Evolutionary conservation across 2,888 invertebrate genomes (phyloP), one percentile per base, ranked within the genome.

Genomic region (Netelia fuscicornis): DNA sequence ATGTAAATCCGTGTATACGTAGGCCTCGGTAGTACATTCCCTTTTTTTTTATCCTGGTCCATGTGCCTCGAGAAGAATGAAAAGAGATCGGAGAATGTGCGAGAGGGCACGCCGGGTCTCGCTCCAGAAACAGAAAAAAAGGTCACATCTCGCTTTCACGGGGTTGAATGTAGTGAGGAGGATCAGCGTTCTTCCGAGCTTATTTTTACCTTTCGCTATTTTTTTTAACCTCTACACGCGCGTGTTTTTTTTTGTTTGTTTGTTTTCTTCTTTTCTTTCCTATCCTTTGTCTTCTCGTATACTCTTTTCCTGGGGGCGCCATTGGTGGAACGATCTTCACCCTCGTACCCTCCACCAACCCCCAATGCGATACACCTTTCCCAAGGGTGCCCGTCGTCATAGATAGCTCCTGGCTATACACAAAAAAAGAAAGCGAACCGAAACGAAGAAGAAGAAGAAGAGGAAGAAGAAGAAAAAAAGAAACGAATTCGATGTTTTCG

Each of bases 401-500:
- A 79, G 77, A 85, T 83, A 79, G 85, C 85, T 85, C 65, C 60
- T 54, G 85, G 83, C 81, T 52, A 83, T 86, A 76, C 62, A 64
- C 37, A 6, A 37, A 37, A 37, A 37, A 37, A 37, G 6, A 37
- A 37, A 6, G 37, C 37, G 37, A 37, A 37, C 5, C 25, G 54
- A 76, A 54, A n/a, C n/a, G 60, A 60, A 74, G 44, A 60, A 44
- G 42, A 58, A 76, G 52, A 48, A 52, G 20, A 81, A 70, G 62
- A 79, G 71, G 60, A 60, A 70, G 62, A 79, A 76, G 60, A 80
- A 76, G 60, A 72, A 56, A 68, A 74, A 79, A 71, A 76, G 70
- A 64, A 68, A 78, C 70, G 81, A 85, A 85, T 81, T 83, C 81
- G 68, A 79, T 76, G 85, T 85, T 83, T 85, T 81, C 80, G 58